Evolutionary conservation across 2,888 invertebrate species (phyloP).

Genomic region (Phragmatobia fuliginosa): DNA sequence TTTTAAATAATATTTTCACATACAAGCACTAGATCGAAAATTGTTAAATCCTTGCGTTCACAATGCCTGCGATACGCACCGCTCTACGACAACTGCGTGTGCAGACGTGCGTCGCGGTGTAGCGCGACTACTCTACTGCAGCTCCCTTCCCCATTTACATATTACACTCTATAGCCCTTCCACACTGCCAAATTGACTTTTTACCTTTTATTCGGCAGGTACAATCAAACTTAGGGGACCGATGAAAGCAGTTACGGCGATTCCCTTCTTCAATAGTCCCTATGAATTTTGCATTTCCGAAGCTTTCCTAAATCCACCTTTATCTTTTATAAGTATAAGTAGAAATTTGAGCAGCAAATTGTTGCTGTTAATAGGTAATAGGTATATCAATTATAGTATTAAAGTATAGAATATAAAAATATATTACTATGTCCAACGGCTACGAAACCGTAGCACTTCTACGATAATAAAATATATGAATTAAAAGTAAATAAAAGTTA

Average conservation of each 20-base stretch:
- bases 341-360: slow-evolving; percentile 30
- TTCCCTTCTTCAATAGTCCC: slow-evolving; percentile 64
- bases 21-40: slow-evolving; percentile 43
- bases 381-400: no score
- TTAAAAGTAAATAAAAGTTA: slow-evolving; percentile 45
- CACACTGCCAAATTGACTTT: slow-evolving; percentile 84
- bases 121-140: slow-evolving; percentile 74
- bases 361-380: background rate
- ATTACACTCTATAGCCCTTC: slow-evolving; percentile 79
- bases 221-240: slow-evolving; percentile 81
- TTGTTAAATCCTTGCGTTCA: slow-evolving; percentile 56
- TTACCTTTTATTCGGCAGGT: slow-evolving; percentile 86
- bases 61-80: slow-evolving; percentile 48
- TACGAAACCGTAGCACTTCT: slow-evolving; percentile 64
- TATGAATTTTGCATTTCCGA: slow-evolving; percentile 55
- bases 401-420: slow-evolving; percentile 28
- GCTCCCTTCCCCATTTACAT: slow-evolving; percentile 84
- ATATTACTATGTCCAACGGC: slow-evolving; percentile 29
- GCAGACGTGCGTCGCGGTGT: slow-evolving; percentile 63
- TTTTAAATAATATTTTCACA: slow-evolving; percentile 57
- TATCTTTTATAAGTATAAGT: slow-evolving; percentile 47
- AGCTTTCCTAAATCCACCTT: slow-evolving; percentile 53
- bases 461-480: slow-evolving; percentile 40
- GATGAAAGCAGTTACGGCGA: slow-evolving; percentile 73
- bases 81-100: slow-evolving; percentile 33